These are phyloP conservation scores for Gavialis gangeticus DNA, from an alignment of 2,113 vertebrate genomes.

Conservation along the genomic window DNA sequence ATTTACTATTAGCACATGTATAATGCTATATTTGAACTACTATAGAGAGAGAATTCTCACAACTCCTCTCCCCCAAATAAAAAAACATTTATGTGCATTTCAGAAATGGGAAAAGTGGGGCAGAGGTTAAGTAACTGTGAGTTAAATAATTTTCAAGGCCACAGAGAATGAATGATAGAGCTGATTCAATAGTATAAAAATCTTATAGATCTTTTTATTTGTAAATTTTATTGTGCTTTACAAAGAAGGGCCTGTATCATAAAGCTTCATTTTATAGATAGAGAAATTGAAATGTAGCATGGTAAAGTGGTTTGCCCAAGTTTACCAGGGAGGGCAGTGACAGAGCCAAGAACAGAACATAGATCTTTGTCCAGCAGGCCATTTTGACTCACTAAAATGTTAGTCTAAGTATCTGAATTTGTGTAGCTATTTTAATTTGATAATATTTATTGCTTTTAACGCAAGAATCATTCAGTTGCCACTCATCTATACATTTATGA, in stretches of 20 bases:
- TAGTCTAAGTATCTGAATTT: background rate
- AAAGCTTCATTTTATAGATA: accelerated
- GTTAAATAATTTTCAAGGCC: background rate
- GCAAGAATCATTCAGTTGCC: background rate
- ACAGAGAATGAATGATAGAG: background rate
- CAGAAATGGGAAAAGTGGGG: background rate
- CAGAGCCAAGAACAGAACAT: background rate
- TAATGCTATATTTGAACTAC: background rate
- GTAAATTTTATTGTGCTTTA: background rate
- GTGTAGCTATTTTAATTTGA: background rate
- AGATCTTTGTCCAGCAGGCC: background rate
- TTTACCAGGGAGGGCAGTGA: background rate
- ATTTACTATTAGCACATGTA: background rate
- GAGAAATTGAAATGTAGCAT: background rate
- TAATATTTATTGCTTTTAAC: background rate
- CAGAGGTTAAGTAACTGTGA: background rate
- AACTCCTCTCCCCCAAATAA: background rate
- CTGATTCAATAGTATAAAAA: background rate
- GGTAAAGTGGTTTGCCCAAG: background rate
- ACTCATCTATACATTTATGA: background rate
- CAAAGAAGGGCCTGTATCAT: no score
- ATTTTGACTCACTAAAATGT: background rate
- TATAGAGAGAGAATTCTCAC: background rate
- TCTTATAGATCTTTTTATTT: background rate
- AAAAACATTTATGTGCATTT: background rate